Base-by-base conservation (phyloP, 2,888 invertebrate species). In the Cepaea hortensis region DNA sequence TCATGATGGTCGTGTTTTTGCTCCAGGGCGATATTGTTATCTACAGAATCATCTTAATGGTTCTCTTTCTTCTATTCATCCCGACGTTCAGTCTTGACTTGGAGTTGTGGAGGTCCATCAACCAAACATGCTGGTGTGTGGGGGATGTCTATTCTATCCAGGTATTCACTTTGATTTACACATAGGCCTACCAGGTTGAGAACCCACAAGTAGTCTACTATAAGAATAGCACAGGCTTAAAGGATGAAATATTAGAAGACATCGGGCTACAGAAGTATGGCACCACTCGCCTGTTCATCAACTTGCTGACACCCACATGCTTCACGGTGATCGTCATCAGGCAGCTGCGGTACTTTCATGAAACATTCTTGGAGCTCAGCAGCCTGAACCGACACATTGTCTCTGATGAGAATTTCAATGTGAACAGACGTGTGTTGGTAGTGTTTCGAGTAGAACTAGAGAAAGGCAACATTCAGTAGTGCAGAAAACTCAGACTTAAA, bases 121-220 rank as follows among this genome's bases (percentile, higher is more conserved):
- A 99, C 97, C 98, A 98, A 93, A 96, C 96, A 50, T 99, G 99
- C 95, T 99, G 98, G 98, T 96, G 99, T 93, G 96, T 97, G 73
- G 97, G 99, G 55, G 99, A 99, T 93, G 96, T 98, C 90, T 99
- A 98, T 95, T 98, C 99, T 6, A 98, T 99, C 96, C 95, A 97
- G 85, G 98, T 99, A 94, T 96, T 99, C 81, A 97, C 98, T 90
- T 96, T 98, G 89, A 97, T 99, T 87, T 99, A 99, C 95, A 97
- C 98, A 73, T 99, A n/a, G n/a, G n/a, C n/a, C n/a, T n/a, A 99
- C 95, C 99, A 99, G 95, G 99, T 99, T 95, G 96, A 97, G 93
- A 91, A 91, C 76, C 97, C 99, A 93, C 96, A 97, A 6, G 95
- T 95, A 6, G 95, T 95, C 48, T 97, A 97, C 93, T 98, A 98